A percentile compares a stretch with the other conserved stretches of the same genome.
Evolutionary conservation across 2,888 invertebrate genomes (phyloP).

Genomic region (Hyposoter didymator): DNA sequence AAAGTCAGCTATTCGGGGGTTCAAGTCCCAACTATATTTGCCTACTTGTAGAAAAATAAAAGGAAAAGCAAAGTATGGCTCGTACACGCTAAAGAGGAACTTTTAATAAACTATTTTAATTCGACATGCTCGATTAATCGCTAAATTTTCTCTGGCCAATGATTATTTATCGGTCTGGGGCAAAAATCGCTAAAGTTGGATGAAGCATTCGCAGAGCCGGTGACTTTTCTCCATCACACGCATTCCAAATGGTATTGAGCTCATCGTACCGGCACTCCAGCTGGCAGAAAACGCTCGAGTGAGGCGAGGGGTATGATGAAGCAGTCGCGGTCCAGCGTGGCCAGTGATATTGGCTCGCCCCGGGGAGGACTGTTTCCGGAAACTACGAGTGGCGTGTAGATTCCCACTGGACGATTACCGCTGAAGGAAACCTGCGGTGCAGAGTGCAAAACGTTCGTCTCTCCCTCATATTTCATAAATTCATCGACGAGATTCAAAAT

Average conservation of each 20-base stretch:
- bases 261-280: constrained; percentile 91
- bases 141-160: not conserved
- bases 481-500: not conserved
- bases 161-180: not conserved
- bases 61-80: not conserved
- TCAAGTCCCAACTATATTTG: not conserved
- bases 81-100: not conserved
- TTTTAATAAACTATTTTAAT: not conserved
- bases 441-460: constrained; percentile 64
- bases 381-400: constrained; percentile 81
- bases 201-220: constrained; percentile 10
- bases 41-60: not conserved
- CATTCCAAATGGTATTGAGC: constrained; percentile 56
- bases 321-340: constrained; percentile 94
- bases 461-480: constrained; percentile 36
- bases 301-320: constrained; percentile 97
- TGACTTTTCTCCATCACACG: constrained; percentile 33
- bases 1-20: not conserved
- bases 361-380: constrained; percentile 83
- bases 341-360: constrained; percentile 91
- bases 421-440: constrained; percentile 82
- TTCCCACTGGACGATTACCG: constrained; percentile 79
- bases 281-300: constrained; percentile 94
- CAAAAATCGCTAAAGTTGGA: not conserved
- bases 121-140: not conserved